Percentiles rank a stretch among this genome's conserved stretches.
Evolutionary conservation across 2,113 vertebrate genomes (phyloP).

Genomic region (Daphoenositta chrysoptera): DNA sequence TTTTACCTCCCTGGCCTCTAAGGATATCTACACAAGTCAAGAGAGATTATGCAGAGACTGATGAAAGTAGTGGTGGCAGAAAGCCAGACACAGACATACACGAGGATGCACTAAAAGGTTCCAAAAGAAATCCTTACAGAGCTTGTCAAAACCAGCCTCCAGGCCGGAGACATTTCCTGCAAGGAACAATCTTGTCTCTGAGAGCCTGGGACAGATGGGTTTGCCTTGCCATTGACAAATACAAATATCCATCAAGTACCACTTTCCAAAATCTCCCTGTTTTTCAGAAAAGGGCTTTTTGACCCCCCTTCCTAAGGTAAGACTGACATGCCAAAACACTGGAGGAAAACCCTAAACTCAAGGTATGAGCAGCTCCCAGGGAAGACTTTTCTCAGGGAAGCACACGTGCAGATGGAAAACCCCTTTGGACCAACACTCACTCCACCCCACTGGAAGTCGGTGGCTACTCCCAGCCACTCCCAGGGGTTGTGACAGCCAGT

Average conservation of each 20-base stretch:
- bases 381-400: neutral
- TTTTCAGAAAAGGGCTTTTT: neutral
- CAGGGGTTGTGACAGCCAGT: neutral
- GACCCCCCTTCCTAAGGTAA: neutral
- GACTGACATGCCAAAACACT: neutral
- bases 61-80: neutral
- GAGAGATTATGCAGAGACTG: neutral
- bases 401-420: neutral
- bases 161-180: neutral
- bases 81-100: neutral
- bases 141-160: neutral
- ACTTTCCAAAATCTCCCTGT: neutral
- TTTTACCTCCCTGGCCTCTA: neutral
- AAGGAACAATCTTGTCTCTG: neutral
- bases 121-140: neutral
- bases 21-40: neutral
- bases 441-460: accelerated
- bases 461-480: neutral
- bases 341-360: neutral
- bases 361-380: neutral
- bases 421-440: neutral
- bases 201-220: neutral
- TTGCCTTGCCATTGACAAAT: neutral
- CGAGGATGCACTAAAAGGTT: neutral
- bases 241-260: neutral